Evolutionary conservation across 1,140 invertebrate genomes (phyloP), one percentile per base, ranked within the genome.

Genomic region (Wiebesia pumilae): DNA sequence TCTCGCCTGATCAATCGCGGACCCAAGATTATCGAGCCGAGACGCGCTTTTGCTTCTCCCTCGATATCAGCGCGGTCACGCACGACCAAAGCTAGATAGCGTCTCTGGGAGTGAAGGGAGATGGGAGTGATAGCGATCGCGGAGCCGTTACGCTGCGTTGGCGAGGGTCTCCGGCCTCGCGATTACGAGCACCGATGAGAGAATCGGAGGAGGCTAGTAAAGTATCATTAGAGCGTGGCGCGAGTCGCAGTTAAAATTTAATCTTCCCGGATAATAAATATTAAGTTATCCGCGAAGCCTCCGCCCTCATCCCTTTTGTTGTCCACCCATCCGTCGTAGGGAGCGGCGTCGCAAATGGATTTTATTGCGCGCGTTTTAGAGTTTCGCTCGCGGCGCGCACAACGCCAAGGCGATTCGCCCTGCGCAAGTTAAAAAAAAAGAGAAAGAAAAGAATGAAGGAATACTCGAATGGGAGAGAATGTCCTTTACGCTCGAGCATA

Each of bases 161-260:
- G 65, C 30, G 65, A 33, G 30, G 65, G n/a, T 30, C 65, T 33
- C 27, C 27, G 65, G 65, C 3, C 65, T n/a, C 65, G 65, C 65
- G 65, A 67, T 30, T 12, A 54, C 12, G 75, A 24, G 30, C 78
- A 16, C 30, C 51, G 78, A 65, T 33, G 77, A 79, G 24, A 27
- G 62, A 71, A 71, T 82, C 43, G 81, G 81, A 75, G 51, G 43
- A 69, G 69, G 38, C 38, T 54, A 40, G 67, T 73, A 73, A 75
- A 83, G 69, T 83, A 83, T 73, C 67, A 83, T 75, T 75, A 83
- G 81, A 71, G 30, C 40, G 38, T 33, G 58, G 30, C 69, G 78
- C 54, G 78, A 81, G 62, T 62, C 40, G 81, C 47, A 69, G 58
- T 43, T 75, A 83, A 83, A 84, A 84, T 84, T 84, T 84, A 62